Conservation (phyloP, 2,113 vertebrate genomes). For the Leiothrix lutea region DNA sequence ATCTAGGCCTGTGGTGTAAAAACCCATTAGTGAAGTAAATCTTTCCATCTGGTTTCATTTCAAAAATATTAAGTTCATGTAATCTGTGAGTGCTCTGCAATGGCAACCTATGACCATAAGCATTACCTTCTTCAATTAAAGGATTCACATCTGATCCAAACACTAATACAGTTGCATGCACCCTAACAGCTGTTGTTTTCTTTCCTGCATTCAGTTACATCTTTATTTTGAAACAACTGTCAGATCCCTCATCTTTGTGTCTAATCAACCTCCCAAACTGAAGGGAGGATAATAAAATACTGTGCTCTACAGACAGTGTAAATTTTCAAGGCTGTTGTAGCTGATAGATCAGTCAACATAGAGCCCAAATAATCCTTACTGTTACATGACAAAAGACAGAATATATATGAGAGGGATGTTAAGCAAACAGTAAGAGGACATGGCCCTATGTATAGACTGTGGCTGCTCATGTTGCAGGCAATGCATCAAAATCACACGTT, state of each 20-base stretch:
- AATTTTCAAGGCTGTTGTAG: background rate
- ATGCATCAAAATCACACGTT: fast-evolving
- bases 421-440: background rate
- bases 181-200: background rate
- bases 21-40: background rate
- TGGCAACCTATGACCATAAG: fast-evolving
- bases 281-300: background rate
- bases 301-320: background rate
- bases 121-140: background rate
- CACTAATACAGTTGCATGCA: background rate
- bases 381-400: background rate
- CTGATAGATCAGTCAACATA: background rate
- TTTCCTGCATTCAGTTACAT: background rate
- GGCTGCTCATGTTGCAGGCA: background rate
- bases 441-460: fast-evolving
- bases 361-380: background rate
- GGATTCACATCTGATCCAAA: background rate
- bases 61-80: background rate
- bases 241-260: background rate
- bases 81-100: background rate
- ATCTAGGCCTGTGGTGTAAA: background rate
- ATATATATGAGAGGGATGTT: background rate
- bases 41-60: background rate
- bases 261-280: background rate
- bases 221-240: background rate